Base-by-base conservation (phyloP, 2,113 vertebrate species). In the Trachemys scripta region DNA sequence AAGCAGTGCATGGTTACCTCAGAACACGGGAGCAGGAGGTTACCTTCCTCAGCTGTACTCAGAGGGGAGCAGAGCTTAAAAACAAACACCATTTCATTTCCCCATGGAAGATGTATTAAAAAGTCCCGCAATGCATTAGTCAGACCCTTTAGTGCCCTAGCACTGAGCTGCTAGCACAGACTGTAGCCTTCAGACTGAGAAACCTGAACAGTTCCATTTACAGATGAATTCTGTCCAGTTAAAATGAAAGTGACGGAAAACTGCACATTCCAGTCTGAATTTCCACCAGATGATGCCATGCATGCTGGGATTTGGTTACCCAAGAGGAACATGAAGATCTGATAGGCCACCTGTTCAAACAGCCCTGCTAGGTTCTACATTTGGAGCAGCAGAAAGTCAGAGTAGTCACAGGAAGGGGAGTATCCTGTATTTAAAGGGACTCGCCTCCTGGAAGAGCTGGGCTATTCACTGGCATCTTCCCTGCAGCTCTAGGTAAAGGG, bases 21-120 rank as follows among this genome's bases (percentile, higher is more conserved):
- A 62, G 82, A 79, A 80, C 82, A 29, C 27, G 76, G 42, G 93
- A 47, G 90, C 65, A 92, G 47, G 42, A 92, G 47, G 42, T 90
- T 47, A 92, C 87, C 84, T 90, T 96, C 69, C 78, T 29, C 27
- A 6, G 57, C 50, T 79, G 87, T 65, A 45, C 83, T 75, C 88
- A 90, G 12, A 75, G 38, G 25, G 29, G 56, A 94, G 94, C 83
- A 75, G 38, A 13, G 38, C 24, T 75, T 25, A 42, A 25, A 75
- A 75, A 65, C 62, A 17, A 22, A 38, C n/a, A 72, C 0, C 0
- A 51, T 92, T 90, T 50, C 17, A 79, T 6, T 86, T 84, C 42
- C n/a, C 35, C 1, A 1, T 1, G 13, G 31, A 62, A 86, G 75
- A 79, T 10, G 42, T 2, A 5, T 24, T 88, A 59, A 0, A 5